Evolutionary conservation across 2,797 vertebrate species (phyloP), one percentile per base, ranked within the genome.

Genomic region (Yasuhikotakia modesta): DNA sequence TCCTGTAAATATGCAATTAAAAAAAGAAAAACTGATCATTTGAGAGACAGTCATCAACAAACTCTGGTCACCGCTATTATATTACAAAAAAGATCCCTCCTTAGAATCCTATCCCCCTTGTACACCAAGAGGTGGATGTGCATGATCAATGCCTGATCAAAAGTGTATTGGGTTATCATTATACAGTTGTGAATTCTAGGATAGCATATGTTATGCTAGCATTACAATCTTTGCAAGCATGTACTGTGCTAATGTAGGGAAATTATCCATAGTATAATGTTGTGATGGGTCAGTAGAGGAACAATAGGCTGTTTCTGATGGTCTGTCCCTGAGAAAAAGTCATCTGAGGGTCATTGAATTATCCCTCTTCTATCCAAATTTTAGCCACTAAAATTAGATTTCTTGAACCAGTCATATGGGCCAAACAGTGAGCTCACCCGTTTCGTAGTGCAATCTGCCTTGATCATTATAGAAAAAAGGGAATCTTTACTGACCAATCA

Each of bases 381-480:
- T 79, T 52, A 73, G 69, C 72, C 3, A 21, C 48, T 66, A 48
- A 79, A 83, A 83, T 81, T n/a, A n/a, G 76, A 85, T 83, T 81
- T 80, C 79, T 82, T 76, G 55, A 79, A 71, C 48, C 60, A 67
- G 69, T 45, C 21, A 22, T 16, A 64, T 64, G 72, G 69, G 79
- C 76, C 79, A 71, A 81, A 48, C 74, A 17, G 12, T 43, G 76
- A 77, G 53, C 79, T 81, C 60, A 77, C 21, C n/a, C 65, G 24
- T 19, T 77, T 71, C 16, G 39, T 6, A 5, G 19, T 65, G 24
- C 32, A 76, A 43, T 76, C 46, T 7, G 35, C 27, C 39, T 76
- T 46, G 27, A 58, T 70, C 68, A 65, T 52, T 55, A 27, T 24
- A 61, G 55, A 53, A 79, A n/a, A 70, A 61, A 69, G 46, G 65